Evolutionary conservation across 2,888 invertebrate species (phyloP).

Genomic region (Malthinus flaveolus): DNA sequence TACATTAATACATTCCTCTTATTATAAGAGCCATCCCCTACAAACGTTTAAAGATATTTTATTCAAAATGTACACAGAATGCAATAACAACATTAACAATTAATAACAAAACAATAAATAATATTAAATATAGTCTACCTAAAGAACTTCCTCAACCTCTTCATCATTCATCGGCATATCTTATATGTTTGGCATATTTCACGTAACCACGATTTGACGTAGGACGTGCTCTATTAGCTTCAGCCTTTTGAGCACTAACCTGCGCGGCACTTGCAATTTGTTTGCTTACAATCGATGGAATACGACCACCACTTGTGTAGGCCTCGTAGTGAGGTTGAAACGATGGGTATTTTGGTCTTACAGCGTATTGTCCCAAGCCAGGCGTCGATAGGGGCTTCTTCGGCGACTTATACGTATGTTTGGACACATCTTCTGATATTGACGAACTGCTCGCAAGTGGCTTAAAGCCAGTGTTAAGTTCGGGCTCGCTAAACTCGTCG

Average conservation of each 20-base stretch:
- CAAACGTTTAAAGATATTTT: no score
- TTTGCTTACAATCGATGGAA: conserved; percentile 3
- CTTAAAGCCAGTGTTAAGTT: conserved; percentile 41
- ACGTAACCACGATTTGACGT: conserved; percentile 33
- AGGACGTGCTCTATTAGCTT: conserved; percentile 36
- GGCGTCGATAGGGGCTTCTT: conserved; percentile 55
- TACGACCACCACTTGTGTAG: not conserved
- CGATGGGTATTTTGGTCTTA: conserved; percentile 27
- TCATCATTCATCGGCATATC: conserved; percentile 2
- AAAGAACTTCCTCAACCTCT: not conserved
- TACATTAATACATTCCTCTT: no score
- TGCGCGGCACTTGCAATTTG: conserved; percentile 8
- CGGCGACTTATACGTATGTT: conserved; percentile 44
- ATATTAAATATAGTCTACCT: not conserved
- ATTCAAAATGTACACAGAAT: no score
- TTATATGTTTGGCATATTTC: conserved; percentile 39
- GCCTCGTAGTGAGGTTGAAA: conserved; percentile 4
- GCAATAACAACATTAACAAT: not conserved
- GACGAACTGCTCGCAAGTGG: conserved; percentile 36
- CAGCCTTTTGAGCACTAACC: conserved; percentile 26
- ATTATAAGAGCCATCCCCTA: no score
- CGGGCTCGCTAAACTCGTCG: conserved; percentile 1
- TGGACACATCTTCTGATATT: not conserved
- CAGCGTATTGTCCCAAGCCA: conserved; percentile 56
- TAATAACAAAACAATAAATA: conserved; percentile 5